A percentile compares a stretch with the other conserved stretches of the same genome.
These are phyloP conservation scores for Minunthozetes semirufus DNA, from an alignment of 2,888 invertebrate species.

Conservation along the genomic window DNA sequence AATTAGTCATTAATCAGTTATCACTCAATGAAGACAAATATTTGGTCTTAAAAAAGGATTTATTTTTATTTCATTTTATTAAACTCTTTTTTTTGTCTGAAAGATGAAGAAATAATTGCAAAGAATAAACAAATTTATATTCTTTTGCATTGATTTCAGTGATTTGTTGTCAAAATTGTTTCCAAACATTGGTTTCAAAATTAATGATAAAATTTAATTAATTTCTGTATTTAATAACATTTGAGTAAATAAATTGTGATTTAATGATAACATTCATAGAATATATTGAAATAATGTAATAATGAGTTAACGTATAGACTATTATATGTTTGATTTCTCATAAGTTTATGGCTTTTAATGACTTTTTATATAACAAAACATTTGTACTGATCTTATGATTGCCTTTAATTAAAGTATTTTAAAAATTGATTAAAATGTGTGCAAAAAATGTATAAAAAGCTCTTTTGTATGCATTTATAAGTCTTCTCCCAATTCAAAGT, in stretches of 20 bases:
- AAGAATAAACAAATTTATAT: no score
- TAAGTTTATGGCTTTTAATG: not conserved
- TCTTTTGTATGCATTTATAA: not conserved
- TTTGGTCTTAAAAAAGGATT: no score
- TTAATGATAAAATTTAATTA: not conserved
- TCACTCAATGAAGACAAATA: no score
- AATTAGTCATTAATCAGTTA: no score
- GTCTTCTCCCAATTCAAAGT: not conserved
- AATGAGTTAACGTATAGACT: not conserved
- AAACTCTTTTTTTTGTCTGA: no score
- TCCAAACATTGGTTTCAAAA: no score
- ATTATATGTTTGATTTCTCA: not conserved
- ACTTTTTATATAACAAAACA: not conserved
- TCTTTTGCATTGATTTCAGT: no score
- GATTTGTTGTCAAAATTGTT: no score
- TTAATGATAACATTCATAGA: not conserved
- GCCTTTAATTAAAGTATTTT: not conserved
- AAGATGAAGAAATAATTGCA: no score
- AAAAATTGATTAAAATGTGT: not conserved
- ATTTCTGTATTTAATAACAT: not conserved
- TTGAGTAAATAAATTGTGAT: not conserved
- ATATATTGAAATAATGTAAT: not conserved
- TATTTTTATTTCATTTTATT: no score
- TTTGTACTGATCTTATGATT: slow-evolving; percentile 6
- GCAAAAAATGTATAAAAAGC: not conserved